Base-by-base conservation (phyloP, 2,797 vertebrate species). In the Cyprinodon diabolis region DNA sequence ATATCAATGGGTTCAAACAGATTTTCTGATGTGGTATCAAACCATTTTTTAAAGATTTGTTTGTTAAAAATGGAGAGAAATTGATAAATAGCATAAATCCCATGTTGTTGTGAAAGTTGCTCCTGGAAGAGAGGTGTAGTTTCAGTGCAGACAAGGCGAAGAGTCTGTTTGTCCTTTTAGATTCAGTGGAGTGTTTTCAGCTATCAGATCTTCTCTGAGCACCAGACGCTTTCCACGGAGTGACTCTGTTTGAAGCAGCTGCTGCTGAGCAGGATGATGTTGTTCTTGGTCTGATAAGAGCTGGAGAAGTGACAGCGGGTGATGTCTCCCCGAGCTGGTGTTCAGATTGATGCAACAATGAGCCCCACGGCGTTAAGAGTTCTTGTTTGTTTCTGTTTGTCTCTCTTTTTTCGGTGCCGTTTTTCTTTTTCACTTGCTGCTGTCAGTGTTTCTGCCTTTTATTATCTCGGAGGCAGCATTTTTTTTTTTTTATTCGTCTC, bases 221-320 rank as follows among this genome's bases (percentile, higher is more conserved):
- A 73, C 79, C 77, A 71, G 66, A 71, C 56, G 54, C 69, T 17
- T 65, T 63, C 25, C 5, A 4, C 69, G 14, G 67, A 45, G 25
- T 35, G 71, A 48, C 85, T 78, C 81, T 10, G 75, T 37, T 60
- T 70, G 86, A 15, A 72, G 70, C 77, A 17, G 49, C 48, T 4
- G 73, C 78, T 15, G 72, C 77, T 51, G 45, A 80, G 80, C 77
- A 45, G 71, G 74, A 85, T 79, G 76, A 90, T 86, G 77, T 75
- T 79, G 77, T 87, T 85, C 57, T 68, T 71, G 87, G 69, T 76
- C 14, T 69, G 73, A 81, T 81, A 66, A 87, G 71, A 85, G 80
- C 78, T 13, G 52, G 51, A 74, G 71, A 55, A 72, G 67, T 73
- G 87, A 80, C 86, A 73, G 86, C 63, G 65, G 86, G 74, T 68